Base-by-base conservation (phyloP, 2,888 invertebrate genomes). In the Pemphredon lugubris region DNA sequence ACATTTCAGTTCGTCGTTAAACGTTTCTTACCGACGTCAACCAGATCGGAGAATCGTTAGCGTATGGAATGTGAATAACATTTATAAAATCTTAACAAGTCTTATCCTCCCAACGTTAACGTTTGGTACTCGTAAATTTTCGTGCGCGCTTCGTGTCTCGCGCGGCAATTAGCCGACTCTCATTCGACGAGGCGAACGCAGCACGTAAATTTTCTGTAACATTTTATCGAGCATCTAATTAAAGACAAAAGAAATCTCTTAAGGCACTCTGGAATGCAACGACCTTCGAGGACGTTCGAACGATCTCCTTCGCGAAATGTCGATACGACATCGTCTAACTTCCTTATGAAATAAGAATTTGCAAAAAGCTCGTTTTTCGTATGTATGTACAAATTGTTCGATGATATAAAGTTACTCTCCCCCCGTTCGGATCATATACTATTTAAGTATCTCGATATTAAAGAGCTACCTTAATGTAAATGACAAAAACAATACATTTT, bases 191-290 rank as follows among this genome's bases (percentile, higher is more conserved):
- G 9, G 23, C 16, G 9, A 21, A 45, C 4, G 11, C 21, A 20
- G 16, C 20, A 11, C 26, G 30, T 11, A 18, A 37, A 30, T 48
- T 26, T 26, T 30, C 13, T n/a, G 23, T 13, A 11, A 14, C 11
- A 13, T 30, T 30, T 13, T 11, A 21, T 18, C 2, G 45, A 53
- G 55, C 13, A 26, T 7, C 54, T 42, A 21, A 26, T 37, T 13
- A 34, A 53, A n/a, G 13, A 23, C 20, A 14, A 39, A 44, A 13
- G 23, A 47, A 32, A 39, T 37, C 34, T 48, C 45, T 51, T 59
- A 79, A 79, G 75, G 73, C 75, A 79, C 72, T 73, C 48, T 59
- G 58, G 70, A 82, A 76, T 69, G 77, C 69, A 44, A 14, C 60
- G 48, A 64, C 51, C 67, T 50, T 70, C 51, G 51, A 57, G 60